These are phyloP conservation scores for Spodoptera exigua DNA, from an alignment of 2,888 invertebrate genomes.

Conservation along the genomic window DNA sequence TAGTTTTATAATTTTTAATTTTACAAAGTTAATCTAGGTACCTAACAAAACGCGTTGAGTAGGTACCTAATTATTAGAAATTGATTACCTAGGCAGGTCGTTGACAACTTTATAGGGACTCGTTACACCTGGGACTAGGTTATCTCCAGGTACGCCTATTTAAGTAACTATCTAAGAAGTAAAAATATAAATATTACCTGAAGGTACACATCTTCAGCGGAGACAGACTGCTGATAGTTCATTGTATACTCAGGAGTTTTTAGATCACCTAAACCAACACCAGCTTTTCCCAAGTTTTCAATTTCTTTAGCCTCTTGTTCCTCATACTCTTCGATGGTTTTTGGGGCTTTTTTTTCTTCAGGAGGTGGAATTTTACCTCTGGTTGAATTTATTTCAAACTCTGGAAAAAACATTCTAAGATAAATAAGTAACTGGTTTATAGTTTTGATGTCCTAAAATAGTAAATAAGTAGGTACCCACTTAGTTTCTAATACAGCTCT, in stretches of 20 bases:
- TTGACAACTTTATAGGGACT: too few relatives aligned
- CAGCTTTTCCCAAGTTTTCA: slow-evolving; percentile 77
- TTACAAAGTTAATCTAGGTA: too few relatives aligned
- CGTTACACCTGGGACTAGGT: background rate
- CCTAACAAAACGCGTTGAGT: too few relatives aligned
- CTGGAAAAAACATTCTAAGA: slow-evolving; percentile 54
- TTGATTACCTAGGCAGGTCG: too few relatives aligned
- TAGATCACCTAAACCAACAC: slow-evolving; percentile 89
- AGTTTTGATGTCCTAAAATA: too few relatives aligned
- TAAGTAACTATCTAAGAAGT: background rate
- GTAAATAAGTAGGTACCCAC: too few relatives aligned
- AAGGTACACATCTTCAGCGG: slow-evolving; percentile 95
- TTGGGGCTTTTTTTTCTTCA: slow-evolving; percentile 66
- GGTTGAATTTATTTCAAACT: slow-evolving; percentile 78
- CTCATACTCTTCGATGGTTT: slow-evolving; percentile 84
- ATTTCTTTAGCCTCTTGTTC: slow-evolving; percentile 87
- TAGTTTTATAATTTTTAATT: too few relatives aligned
- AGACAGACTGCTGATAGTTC: slow-evolving; percentile 95
- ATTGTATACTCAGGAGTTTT: slow-evolving; percentile 93
- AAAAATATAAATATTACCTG: slow-evolving; percentile 86
- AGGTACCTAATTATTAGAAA: too few relatives aligned
- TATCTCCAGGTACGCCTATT: too few relatives aligned
- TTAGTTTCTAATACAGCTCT: too few relatives aligned
- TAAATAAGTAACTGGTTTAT: too few relatives aligned
- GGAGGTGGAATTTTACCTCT: slow-evolving; percentile 64